Base-by-base conservation (phyloP, 2,888 invertebrate species). In the Drosophila eohydei region DNA sequence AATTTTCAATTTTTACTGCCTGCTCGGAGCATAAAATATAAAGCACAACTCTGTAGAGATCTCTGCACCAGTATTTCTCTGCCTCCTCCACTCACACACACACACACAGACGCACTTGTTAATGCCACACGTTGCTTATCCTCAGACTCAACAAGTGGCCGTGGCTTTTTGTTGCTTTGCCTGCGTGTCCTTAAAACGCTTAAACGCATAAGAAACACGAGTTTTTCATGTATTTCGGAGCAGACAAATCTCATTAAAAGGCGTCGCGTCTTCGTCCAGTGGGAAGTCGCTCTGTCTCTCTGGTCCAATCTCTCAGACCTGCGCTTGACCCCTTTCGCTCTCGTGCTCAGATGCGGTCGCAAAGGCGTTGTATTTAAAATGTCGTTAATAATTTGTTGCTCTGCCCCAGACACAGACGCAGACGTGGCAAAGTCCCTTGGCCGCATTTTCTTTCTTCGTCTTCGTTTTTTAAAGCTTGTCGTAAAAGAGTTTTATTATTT, bases 341-440 rank as follows among this genome's bases (percentile, higher is more conserved):
- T 74, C 65, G 54, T 30, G 63, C 70, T 56, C 62, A 58, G 36
- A 21, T 55, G 57, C 36, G 54, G 62, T 46, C 65, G 40, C 69
- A 59, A 67, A 81, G 80, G 81, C 83, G 72, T 86, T 74, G 89
- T 85, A 88, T 89, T 89, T 89, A 87, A 89, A 89, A 89, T 88
- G 89, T 90, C 90, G 90, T 88, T 88, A 89, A 88, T 87, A 89
- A 90, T 89, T 88, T 89, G 89, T 88, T 89, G 85, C 80, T 72
- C 81, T 71, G 81, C 64, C 63, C 32, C 38, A 62, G 52, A 74
- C 50, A 30, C 38, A 59, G 54, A 68, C 54, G 48, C 21, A 58
- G 63, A 65, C 59, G 71, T 51, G 40, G 48, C 66, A 57, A 57
- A 68, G 48, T 74, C 56, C 60, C 65, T 68, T 71, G 62, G 63